Percentiles rank a stretch among this genome's conserved stretches.
Conservation (phyloP, 2,888 invertebrate genomes). For the Scrobipalpa costella region DNA sequence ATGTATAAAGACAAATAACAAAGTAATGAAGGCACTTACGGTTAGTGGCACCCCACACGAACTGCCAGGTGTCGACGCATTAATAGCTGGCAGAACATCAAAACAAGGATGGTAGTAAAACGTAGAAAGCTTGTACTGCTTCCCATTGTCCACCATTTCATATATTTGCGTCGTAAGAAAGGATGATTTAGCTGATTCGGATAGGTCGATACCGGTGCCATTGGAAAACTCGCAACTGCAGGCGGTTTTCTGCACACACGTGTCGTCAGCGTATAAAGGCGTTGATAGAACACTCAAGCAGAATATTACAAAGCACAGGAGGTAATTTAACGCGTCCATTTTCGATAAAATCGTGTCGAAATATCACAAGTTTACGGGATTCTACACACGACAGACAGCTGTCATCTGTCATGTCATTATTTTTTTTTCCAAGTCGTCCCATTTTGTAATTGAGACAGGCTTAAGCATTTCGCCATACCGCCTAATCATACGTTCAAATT, state of each 20-base stretch:
- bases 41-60: slow-evolving; percentile 53
- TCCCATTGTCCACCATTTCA: slow-evolving; percentile 40
- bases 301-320: slow-evolving; percentile 39
- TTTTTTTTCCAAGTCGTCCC: no score
- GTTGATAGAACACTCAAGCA: slow-evolving; percentile 39
- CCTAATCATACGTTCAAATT: no score
- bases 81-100: slow-evolving; percentile 49
- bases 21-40: slow-evolving; percentile 47
- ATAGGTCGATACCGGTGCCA: slow-evolving; percentile 74
- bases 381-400: neutral
- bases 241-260: slow-evolving; percentile 59
- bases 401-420: neutral
- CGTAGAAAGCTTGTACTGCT: slow-evolving; percentile 52
- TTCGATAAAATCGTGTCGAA: slow-evolving; percentile 25
- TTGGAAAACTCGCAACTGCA: slow-evolving; percentile 72
- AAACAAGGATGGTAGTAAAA: slow-evolving; percentile 71
- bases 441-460: no score
- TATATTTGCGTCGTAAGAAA: slow-evolving; percentile 57
- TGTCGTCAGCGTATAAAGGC: slow-evolving; percentile 47
- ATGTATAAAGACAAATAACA: neutral
- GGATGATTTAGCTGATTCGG: slow-evolving; percentile 49
- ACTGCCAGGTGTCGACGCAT: slow-evolving; percentile 39
- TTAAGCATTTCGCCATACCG: no score
- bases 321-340: slow-evolving; percentile 43
- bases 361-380: neutral